A percentile compares a stretch with the other conserved stretches of the same genome.
These are phyloP conservation scores for Rhyzopertha dominica DNA, from an alignment of 1,140 invertebrate genomes.

Conservation along the genomic window DNA sequence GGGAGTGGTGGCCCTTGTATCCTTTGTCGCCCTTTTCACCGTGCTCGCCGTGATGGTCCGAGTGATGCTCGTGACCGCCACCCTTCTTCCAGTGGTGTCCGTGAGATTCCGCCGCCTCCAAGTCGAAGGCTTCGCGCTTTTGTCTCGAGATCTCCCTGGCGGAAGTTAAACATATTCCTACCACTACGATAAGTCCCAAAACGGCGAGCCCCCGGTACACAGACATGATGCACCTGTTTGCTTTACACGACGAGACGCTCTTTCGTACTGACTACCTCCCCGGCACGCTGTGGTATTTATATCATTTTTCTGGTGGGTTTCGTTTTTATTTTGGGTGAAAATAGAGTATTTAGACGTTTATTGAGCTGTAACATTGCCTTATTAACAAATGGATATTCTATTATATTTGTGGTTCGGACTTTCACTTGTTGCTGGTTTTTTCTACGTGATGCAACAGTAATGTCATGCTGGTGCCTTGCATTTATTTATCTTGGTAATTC, in stretches of 20 bases:
- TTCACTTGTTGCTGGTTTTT: no score
- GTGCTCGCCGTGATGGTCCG: constrained; percentile 52
- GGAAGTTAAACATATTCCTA: constrained; percentile 31
- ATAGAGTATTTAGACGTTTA: constrained; percentile 19
- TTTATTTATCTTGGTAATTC: no score
- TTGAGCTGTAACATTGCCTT: constrained; percentile 30
- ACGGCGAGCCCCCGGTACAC: constrained; percentile 32
- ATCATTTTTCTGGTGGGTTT: constrained; percentile 24
- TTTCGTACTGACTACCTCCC: constrained; percentile 29
- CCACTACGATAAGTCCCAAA: constrained; percentile 30
- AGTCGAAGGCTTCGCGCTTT: constrained; percentile 32
- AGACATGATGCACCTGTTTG: constrained; percentile 25
- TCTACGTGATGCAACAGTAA: no score
- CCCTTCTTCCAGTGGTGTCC: constrained; percentile 49
- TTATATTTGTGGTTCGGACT: constrained; percentile 40
- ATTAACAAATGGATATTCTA: constrained; percentile 34
- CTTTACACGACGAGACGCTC: constrained; percentile 18
- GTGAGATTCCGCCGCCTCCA: constrained; percentile 31
- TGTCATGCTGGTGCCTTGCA: no score
- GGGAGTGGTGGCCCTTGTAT: constrained; percentile 55
- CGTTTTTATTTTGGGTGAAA: constrained; percentile 33
- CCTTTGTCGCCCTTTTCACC: constrained; percentile 56
- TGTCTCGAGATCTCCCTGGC: constrained; percentile 35
- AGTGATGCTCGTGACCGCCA: constrained; percentile 54
- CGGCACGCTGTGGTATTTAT: constrained; percentile 30